Base-by-base conservation (phyloP, 2,113 vertebrate genomes). In the Lathamus discolor region DNA sequence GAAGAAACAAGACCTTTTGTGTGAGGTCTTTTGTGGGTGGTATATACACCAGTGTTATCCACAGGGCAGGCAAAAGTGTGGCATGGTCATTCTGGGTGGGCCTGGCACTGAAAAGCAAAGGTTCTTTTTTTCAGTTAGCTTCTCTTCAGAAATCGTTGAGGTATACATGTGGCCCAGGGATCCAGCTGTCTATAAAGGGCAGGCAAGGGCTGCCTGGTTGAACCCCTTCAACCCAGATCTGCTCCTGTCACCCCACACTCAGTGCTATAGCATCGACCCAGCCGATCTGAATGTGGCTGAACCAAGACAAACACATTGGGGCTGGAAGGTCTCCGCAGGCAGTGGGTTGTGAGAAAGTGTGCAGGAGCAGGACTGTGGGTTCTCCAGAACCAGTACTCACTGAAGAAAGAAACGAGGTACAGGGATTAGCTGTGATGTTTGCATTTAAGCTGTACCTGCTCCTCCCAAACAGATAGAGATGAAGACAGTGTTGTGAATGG, bases 191-290 rank as follows among this genome's bases (percentile, higher is more conserved):
- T 19, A 2, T 15, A 48, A 68, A 84, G 22, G 16, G 13, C 18
- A 20, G 8, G 20, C 7, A 15, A 49, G 19, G 46, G 54, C 67
- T 54, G 52, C 49, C 31, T 35, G 35, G 37, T 14, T 1, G 10
- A 67, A 44, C 19, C 13, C 1, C 46, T 63, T 55, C 35, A 37
- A 18, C n/a, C 62, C 49, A 29, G 25, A 12, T 46, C 57, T 22
- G 44, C 44, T 22, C 10, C 11, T 31, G 1, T 17, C 27, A 16
- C 3, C 6, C n/a, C n/a, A 2, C 3, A 2, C 29, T 83, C 3
- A 1, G 39, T 35, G 25, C 51, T 54, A 6, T 35, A 35, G n/a
- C 28, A 17, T 24, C 3, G 5, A 9, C 44, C 7, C 1, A n/a
- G 72, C 72, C 28, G 14, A 1, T 20, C 39, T 61, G 39, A 46